Conservation (phyloP, 2,797 vertebrate species). For the Peromyscus attwateri region DNA sequence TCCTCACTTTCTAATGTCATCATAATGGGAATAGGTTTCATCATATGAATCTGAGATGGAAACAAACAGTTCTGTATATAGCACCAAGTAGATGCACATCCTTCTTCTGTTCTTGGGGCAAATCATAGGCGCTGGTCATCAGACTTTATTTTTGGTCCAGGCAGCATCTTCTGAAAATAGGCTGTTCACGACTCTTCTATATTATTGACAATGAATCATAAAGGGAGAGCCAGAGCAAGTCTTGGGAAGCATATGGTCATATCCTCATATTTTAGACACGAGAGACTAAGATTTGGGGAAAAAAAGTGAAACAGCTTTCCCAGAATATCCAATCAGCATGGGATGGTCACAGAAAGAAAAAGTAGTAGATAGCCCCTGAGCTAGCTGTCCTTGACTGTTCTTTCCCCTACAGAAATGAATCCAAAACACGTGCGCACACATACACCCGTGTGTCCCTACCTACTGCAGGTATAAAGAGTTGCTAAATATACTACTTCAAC, state of each 20-base stretch:
- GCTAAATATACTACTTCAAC: conserved; percentile 81
- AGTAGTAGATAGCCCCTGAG: conserved; percentile 32
- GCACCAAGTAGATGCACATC: not conserved
- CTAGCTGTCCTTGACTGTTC: conserved; percentile 52
- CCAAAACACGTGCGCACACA: conserved; percentile 60
- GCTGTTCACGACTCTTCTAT: conserved; percentile 52
- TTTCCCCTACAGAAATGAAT: conserved; percentile 61
- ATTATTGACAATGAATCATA: conserved; percentile 70
- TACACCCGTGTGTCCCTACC: conserved; percentile 49
- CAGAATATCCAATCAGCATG: conserved; percentile 48
- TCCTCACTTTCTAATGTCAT: not conserved
- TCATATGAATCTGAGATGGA: not conserved
- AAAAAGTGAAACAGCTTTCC: conserved; percentile 72
- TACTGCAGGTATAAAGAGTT: conserved; percentile 76
- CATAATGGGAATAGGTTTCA: not conserved
- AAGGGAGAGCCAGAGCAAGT: conserved; percentile 46
- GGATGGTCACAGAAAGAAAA: conserved; percentile 69
- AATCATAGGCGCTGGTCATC: conserved; percentile 42
- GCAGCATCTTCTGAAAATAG: conserved; percentile 62
- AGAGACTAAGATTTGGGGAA: conserved; percentile 63
- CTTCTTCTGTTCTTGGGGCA: not conserved
- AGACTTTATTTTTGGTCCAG: conserved; percentile 30
- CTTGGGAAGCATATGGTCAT: conserved; percentile 58
- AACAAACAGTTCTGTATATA: not conserved
- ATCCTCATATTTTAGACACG: conserved; percentile 73